phyloP scores from a whole-genome alignment of 2,797 vertebrate species.

The Novumbra hubbsi region DNA sequence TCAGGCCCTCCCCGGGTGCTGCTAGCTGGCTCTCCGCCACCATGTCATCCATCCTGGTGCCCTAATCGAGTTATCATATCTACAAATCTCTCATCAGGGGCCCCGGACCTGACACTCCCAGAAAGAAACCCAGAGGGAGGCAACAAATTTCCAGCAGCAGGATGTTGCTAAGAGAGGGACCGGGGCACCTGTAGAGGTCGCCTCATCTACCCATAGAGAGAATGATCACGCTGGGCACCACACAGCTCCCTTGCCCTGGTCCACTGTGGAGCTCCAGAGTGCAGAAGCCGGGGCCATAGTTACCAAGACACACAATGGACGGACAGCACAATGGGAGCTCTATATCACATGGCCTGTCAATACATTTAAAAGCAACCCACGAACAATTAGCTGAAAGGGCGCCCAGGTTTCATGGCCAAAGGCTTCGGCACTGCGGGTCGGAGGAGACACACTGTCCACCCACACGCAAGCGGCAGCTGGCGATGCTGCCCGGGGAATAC shows the following conservation, averaged over 20 bases:
- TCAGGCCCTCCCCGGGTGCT: conserved; percentile 48
- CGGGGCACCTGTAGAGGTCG: conserved; percentile 77
- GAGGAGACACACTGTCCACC: conserved; percentile 76
- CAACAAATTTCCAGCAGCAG: conserved; percentile 93
- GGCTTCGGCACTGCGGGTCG: conserved; percentile 56
- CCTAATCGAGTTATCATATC: conserved; percentile 91
- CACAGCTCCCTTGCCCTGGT: conserved; percentile 62
- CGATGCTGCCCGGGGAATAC: conserved; percentile 62
- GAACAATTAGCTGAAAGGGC: conserved; percentile 81
- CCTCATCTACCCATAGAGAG: conserved; percentile 71
- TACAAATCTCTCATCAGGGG: conserved; percentile 76
- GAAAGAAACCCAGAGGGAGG: conserved; percentile 76
- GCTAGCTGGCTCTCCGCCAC: conserved; percentile 56
- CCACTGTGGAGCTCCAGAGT: conserved; percentile 56
- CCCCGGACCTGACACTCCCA: conserved; percentile 70
- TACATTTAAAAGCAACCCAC: conserved; percentile 79
- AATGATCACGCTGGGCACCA: conserved; percentile 68
- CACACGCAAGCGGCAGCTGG: conserved; percentile 77
- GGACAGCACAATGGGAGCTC: conserved; percentile 72
- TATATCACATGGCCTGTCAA: conserved; percentile 81
- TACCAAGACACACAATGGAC: conserved; percentile 70
- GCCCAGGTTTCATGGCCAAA: conserved; percentile 62
- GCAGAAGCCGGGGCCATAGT: conserved; percentile 67
- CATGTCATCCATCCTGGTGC: conserved; percentile 56
- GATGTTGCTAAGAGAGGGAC: conserved; percentile 74